phyloP scores from a whole-genome alignment of 2,888 invertebrate species.

The Fabriciana adippe region DNA sequence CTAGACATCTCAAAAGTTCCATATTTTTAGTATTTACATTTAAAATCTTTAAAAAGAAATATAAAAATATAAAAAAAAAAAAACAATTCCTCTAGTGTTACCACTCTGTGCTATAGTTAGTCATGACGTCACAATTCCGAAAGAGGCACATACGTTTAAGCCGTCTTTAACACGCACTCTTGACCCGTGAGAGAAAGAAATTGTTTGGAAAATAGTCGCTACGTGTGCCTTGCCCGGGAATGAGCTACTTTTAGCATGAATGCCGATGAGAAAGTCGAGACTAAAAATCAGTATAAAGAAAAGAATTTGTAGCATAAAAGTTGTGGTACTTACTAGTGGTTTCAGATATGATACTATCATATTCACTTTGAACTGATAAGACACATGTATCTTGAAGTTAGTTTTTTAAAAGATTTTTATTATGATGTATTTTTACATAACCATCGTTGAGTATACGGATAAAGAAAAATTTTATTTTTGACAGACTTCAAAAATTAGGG shows the following conservation, averaged over 20 bases:
- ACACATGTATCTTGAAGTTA: too few species aligned
- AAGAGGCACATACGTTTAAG: constrained; percentile 43
- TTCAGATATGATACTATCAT: neutral
- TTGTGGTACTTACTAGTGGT: neutral
- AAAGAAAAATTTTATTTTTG: too few species aligned
- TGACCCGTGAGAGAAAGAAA: constrained; percentile 62
- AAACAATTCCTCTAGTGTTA: neutral
- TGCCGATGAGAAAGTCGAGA: constrained; percentile 2
- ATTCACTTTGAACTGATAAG: too few species aligned
- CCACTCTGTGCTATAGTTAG: constrained; percentile 37
- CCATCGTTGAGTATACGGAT: too few species aligned
- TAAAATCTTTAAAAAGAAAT: neutral
- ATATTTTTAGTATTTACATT: neutral
- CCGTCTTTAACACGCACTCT: constrained; percentile 66
- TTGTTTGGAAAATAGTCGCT: constrained; percentile 71
- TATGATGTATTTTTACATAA: too few species aligned
- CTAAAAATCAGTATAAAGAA: constrained; percentile 1
- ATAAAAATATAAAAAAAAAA: neutral
- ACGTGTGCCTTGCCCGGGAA: constrained; percentile 28
- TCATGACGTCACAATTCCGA: constrained; percentile 49
- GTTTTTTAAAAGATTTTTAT: too few species aligned
- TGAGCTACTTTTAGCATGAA: constrained; percentile 19
- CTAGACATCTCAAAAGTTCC: too few species aligned
- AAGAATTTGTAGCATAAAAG: neutral
- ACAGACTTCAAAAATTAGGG: too few species aligned